phyloP scores from a whole-genome alignment of 1,140 invertebrate genomes.

The Formica exsecta region DNA sequence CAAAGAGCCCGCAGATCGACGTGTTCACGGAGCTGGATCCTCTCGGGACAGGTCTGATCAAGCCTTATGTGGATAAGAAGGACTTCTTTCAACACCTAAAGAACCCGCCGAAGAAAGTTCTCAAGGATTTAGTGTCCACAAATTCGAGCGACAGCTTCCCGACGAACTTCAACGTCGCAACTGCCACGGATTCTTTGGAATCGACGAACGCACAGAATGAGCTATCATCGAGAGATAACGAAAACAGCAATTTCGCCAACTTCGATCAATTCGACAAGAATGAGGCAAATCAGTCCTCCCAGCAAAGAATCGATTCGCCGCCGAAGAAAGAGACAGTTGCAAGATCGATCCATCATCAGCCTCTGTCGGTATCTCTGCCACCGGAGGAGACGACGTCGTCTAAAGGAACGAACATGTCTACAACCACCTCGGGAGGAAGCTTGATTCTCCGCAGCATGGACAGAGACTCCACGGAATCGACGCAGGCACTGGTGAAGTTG shows the following conservation, averaged over 20 bases:
- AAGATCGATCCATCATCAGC: slow-evolving; percentile 86
- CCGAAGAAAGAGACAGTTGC: slow-evolving; percentile 70
- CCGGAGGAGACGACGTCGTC: slow-evolving; percentile 87
- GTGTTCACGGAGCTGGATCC: slow-evolving; percentile 97
- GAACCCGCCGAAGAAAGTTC: slow-evolving; percentile 95
- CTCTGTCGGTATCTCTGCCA: slow-evolving; percentile 90
- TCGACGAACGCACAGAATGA: slow-evolving; percentile 75
- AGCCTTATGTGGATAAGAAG: slow-evolving; percentile 97
- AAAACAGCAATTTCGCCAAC: slow-evolving; percentile 83
- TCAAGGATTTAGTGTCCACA: slow-evolving; percentile 92
- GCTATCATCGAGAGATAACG: slow-evolving; percentile 65
- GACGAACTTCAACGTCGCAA: slow-evolving; percentile 80
- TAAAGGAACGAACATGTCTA: neutral
- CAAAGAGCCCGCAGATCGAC: slow-evolving; percentile 88
- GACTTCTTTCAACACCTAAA: slow-evolving; percentile 97
- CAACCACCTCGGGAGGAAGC: neutral
- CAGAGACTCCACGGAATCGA: slow-evolving; percentile 57
- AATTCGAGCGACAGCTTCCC: slow-evolving; percentile 82
- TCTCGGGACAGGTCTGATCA: slow-evolving; percentile 94
- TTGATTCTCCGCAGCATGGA: slow-evolving; percentile 63
- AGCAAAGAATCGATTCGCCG: slow-evolving; percentile 40
- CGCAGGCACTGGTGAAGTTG: slow-evolving; percentile 78
- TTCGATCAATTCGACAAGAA: slow-evolving; percentile 84
- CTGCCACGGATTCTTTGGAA: slow-evolving; percentile 74
- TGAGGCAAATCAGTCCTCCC: slow-evolving; percentile 63